Evolutionary conservation across 2,113 vertebrate genomes (phyloP), one percentile per base, ranked within the genome.

Genomic region (Tupaia chinensis): DNA sequence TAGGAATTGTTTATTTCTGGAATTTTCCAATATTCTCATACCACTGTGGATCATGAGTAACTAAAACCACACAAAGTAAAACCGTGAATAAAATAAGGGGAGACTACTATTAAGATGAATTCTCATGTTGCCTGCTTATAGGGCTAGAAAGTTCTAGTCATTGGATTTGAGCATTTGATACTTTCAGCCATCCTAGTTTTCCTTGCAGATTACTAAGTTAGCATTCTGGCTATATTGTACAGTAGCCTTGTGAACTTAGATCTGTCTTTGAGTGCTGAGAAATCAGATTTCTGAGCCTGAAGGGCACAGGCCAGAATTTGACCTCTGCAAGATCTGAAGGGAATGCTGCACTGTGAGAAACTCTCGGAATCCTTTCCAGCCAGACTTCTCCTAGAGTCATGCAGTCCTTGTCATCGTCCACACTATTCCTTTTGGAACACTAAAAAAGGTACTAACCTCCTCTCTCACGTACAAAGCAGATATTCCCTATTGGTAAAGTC

Each of bases 171-270:
- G 13, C 29, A 68, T 78, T 81, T 9, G 7, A 63, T 84, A 87
- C 15, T 84, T 94, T 89, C 22, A 29, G 32, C 69, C 73, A 95
- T 81, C 60, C 14, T 53, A 73, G 9, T 97, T 87, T 93, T 65
- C 79, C 80, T 79, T 89, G 13, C 68, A 63, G 84, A 88, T 93
- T 60, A 84, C 77, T 80, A 95, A 92, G 61, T 44, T 78, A 76
- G 13, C 25, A 13, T 61, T 16, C 61, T 72, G 70, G 65, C 73
- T 89, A 63, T 76, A 73, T 44, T 44, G 44, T 11, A 78, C 7
- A 56, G 54, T 25, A 22, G 25, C 17, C 80, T 73, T 87, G 32
- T 32, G 32, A 91, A n/a, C 34, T 68, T 68, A 56, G 61, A 44
- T 81, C 53, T 17, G 29, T 34, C 7, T 13, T 5, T 68, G 70